Evolutionary conservation across 2,113 vertebrate species (phyloP), one percentile per base, ranked within the genome.

Genomic region (Microtus richardsoni): DNA sequence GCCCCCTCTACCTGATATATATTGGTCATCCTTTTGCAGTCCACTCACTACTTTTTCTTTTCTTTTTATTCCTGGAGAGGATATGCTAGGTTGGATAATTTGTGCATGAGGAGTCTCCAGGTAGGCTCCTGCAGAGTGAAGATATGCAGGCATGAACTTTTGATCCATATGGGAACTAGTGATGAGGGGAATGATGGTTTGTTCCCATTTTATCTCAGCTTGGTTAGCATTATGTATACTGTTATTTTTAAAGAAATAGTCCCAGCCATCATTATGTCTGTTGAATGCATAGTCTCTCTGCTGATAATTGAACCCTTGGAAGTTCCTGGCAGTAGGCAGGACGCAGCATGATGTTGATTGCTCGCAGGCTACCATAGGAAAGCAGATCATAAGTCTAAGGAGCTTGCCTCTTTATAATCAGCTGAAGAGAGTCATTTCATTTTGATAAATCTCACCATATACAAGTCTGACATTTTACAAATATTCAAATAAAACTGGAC

Each of bases 301-400:
- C 87, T 88, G 39, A 89, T 94, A 79, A 97, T 62, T 93, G 93
- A 97, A 77, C 49, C 91, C 62, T 78, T 80, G 64, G 78, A 97
- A 96, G 95, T 95, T 97, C 91, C 96, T 95, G 91, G 90, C 83
- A 88, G 83, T 89, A 87, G 91, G n/a, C 66, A 90, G 60, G 84
- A 94, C 91, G 95, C 95, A 97, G 89, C 89, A 89, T 97, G 94
- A 88, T 93, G n/a, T 71, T 91, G 68, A 92, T 97, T 97, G 77
- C 78, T 94, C 68, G 89, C 49, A 94, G 88, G 68, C 75, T 94
- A 62, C 19, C 91, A 80, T 86, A 95, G 91, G 49, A 96, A 96
- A 86, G 26, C 47, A 85, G 77, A 78, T 83, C 77, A 77, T 24
- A 88, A 78, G 39, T 47, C 92, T 95, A 74, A n/a, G 92, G 49